Evolutionary conservation across 2,113 vertebrate species (phyloP).

Genomic region (Urocynchramus pylzowi): DNA sequence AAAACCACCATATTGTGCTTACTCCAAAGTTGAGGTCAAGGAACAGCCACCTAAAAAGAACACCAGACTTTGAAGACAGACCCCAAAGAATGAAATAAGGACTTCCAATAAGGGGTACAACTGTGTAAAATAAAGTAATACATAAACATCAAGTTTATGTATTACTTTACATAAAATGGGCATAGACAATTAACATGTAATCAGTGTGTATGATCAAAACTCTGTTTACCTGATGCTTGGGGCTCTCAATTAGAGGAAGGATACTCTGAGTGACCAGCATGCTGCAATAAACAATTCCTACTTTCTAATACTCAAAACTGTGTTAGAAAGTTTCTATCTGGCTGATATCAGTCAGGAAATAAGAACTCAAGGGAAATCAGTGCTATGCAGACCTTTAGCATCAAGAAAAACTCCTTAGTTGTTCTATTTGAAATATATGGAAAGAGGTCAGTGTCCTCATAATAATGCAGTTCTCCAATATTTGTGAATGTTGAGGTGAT

Average conservation of each 20-base stretch:
- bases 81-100: background rate
- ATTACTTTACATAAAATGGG: no score
- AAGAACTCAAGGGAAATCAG: background rate
- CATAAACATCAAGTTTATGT: background rate
- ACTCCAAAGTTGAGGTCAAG: background rate
- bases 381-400: background rate
- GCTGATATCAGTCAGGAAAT: background rate
- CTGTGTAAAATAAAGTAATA: background rate
- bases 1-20: background rate
- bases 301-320: background rate
- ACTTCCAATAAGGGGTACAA: background rate
- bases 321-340: background rate
- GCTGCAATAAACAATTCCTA: background rate
- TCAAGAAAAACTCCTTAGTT: background rate
- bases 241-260: accelerated
- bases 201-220: background rate
- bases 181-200: background rate
- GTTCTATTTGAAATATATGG: background rate
- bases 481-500: background rate
- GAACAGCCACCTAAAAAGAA: background rate
- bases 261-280: background rate
- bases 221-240: background rate
- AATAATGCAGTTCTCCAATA: background rate
- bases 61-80: background rate
- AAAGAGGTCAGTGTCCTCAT: background rate